A percentile compares a stretch with the other conserved stretches of the same genome.
Conservation (phyloP, 2,888 invertebrate genomes). For the Ophion ellenae region DNA sequence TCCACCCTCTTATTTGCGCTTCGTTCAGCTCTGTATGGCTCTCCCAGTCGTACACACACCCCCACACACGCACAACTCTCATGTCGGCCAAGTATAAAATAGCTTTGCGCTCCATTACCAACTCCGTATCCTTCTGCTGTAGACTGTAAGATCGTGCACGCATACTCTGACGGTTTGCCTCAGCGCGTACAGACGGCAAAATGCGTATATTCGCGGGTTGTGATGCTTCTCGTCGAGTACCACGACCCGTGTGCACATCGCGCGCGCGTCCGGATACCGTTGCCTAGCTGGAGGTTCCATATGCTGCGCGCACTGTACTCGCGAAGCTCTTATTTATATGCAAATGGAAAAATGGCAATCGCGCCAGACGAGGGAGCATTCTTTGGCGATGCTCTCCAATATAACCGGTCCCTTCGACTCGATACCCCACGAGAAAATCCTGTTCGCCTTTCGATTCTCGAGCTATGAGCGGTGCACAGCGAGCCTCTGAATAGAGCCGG, state of each 20-base stretch:
- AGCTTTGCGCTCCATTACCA: conserved; percentile 54
- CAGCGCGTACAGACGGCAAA: conserved; percentile 25
- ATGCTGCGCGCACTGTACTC: conserved; percentile 43
- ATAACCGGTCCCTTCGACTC: conserved; percentile 41
- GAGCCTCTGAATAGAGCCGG: conserved; percentile 28
- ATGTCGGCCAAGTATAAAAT: conserved; percentile 44
- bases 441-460: conserved; percentile 23
- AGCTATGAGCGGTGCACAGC: conserved; percentile 17
- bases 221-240: conserved; percentile 46
- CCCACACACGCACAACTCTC: not conserved
- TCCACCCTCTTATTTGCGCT: conserved; percentile 45
- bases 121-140: conserved; percentile 41
- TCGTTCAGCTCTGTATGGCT: conserved; percentile 23
- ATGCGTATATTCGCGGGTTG: conserved; percentile 35
- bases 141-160: conserved; percentile 35
- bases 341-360: conserved; percentile 75
- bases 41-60: conserved; percentile 13
- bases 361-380: conserved; percentile 59
- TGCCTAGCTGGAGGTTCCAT: conserved; percentile 12
- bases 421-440: conserved; percentile 38
- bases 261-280: conserved; percentile 21
- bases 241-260: conserved; percentile 55
- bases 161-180: conserved; percentile 22
- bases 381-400: conserved; percentile 54
- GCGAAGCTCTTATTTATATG: conserved; percentile 75